Evolutionary conservation across 2,113 vertebrate species (phyloP), one percentile per base, ranked within the genome.

Genomic region (Puntigrus tetrazona): DNA sequence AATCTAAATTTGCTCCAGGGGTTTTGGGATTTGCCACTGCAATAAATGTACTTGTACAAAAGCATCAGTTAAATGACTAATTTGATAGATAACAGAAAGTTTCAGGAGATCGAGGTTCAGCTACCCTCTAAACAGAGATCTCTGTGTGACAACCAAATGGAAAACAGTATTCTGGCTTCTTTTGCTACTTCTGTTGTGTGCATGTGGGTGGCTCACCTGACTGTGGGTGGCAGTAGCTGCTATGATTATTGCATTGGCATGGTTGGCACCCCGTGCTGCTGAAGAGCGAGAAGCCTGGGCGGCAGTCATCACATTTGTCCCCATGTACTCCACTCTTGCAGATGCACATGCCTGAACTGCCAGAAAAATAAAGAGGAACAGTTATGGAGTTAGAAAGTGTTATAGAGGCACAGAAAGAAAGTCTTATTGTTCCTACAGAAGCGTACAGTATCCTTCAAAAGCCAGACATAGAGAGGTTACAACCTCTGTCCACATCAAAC

Each of bases 181-280:
- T 83, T 14, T 43, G 8, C 16, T 74, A 14, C 52, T 25, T 13
- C 22, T 43, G 72, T 29, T 41, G n/a, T 79, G 57, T 7, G n/a
- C 16, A 11, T 70, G 34, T 69, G 83, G 34, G 41, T 9, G 25
- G 47, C 88, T 88, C 84, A 92, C 91, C 91, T 82, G 90, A 88
- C 74, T 88, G 90, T 43, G 83, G 84, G 84, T 90, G 83, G 55
- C 91, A 92, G 89, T 61, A 73, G 63, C 29, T 89, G 86, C 86
- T 87, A 77, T 90, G 91, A 78, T 89, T 90, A 85, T 89, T 89
- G 69, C 91, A 92, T 27, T 88, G 89, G 73, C 91, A 92, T 0
- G 84, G 87, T 57, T 86, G 89, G 78, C 90, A 91, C 2, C 91
- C 90, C 3, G 86, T 82, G 61, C 70, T 87, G 87, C 87, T 90